Evolutionary conservation across 2,888 invertebrate species (phyloP).

Genomic region (Catocala nupta): DNA sequence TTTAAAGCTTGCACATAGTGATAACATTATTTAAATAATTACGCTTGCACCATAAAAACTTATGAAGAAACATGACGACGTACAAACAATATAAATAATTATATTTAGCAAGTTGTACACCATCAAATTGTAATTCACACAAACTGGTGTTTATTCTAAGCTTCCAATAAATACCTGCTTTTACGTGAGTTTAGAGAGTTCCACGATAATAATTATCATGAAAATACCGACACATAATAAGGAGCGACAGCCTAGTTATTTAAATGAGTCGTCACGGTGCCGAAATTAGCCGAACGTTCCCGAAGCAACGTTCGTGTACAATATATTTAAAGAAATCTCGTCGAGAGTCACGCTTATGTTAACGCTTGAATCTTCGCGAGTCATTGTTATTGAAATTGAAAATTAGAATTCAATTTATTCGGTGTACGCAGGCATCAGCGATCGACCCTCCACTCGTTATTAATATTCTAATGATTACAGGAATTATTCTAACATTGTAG

Average conservation of each 20-base stretch:
- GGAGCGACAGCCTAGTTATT: slow-evolving; percentile 3
- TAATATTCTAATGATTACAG: slow-evolving; percentile 53
- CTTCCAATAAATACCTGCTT: no score
- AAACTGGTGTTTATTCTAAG: no score
- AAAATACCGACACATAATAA: not conserved
- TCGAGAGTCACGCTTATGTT: slow-evolving; percentile 56
- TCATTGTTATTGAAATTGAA: slow-evolving; percentile 77
- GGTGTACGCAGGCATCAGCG: slow-evolving; percentile 60
- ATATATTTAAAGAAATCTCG: slow-evolving; percentile 57
- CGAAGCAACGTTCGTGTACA: slow-evolving; percentile 24
- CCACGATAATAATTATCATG: not conserved
- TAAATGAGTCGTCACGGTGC: slow-evolving; percentile 1
- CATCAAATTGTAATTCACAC: no score
- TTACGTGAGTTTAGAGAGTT: no score
- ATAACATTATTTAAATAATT: no score
- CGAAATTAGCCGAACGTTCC: slow-evolving; percentile 17
- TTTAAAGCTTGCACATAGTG: no score
- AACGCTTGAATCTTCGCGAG: slow-evolving; percentile 62
- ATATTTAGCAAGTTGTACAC: no score
- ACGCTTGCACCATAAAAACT: no score
- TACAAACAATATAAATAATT: no score
- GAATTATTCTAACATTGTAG: slow-evolving; percentile 50
- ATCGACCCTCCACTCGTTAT: slow-evolving; percentile 68
- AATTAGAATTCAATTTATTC: slow-evolving; percentile 79
- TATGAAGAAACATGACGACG: no score